phyloP scores from a whole-genome alignment of 2,113 vertebrate genomes.

The Epinephelus moara region DNA sequence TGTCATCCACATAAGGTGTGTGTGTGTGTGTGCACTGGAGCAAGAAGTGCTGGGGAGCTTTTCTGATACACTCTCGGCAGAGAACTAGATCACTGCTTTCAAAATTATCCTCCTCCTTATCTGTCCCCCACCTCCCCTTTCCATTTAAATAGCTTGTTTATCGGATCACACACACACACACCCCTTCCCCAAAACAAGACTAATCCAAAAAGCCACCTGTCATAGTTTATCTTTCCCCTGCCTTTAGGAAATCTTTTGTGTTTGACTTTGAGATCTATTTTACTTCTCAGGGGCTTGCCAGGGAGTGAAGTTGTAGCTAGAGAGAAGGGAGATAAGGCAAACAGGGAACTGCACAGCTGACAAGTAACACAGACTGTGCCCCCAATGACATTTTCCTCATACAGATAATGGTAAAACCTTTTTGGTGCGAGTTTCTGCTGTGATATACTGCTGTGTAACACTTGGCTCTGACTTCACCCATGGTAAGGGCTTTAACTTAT shows the following conservation, averaged over 20 bases:
- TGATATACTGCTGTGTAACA: constrained; percentile 56
- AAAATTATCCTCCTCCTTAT: constrained; percentile 79
- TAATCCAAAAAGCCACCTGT: constrained; percentile 82
- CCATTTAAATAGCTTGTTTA: constrained; percentile 83
- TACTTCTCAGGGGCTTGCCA: constrained; percentile 65
- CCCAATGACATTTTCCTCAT: constrained; percentile 70
- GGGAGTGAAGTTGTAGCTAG: constrained; percentile 69
- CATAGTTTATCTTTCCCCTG: constrained; percentile 74
- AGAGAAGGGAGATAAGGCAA: constrained; percentile 74
- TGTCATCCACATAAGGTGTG: constrained; percentile 69
- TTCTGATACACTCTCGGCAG: constrained; percentile 75
- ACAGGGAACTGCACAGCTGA: constrained; percentile 62
- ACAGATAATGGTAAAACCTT: constrained; percentile 68
- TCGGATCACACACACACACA: constrained; percentile 49
- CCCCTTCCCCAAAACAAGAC: constrained; percentile 73
- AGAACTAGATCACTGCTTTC: constrained; percentile 73
- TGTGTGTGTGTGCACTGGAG: constrained; percentile 56
- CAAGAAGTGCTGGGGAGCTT: constrained; percentile 64
- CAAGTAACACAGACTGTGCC: constrained; percentile 61
- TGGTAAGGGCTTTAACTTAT: constrained; percentile 46
- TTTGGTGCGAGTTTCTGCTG: constrained; percentile 38
- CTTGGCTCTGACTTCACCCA: constrained; percentile 30
- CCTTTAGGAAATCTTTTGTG: constrained; percentile 75
- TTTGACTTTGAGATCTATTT: constrained; percentile 80
- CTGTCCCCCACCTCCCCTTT: constrained; percentile 59